Conservation (phyloP, 2,113 vertebrate species). For the Diphyllodes magnificus region DNA sequence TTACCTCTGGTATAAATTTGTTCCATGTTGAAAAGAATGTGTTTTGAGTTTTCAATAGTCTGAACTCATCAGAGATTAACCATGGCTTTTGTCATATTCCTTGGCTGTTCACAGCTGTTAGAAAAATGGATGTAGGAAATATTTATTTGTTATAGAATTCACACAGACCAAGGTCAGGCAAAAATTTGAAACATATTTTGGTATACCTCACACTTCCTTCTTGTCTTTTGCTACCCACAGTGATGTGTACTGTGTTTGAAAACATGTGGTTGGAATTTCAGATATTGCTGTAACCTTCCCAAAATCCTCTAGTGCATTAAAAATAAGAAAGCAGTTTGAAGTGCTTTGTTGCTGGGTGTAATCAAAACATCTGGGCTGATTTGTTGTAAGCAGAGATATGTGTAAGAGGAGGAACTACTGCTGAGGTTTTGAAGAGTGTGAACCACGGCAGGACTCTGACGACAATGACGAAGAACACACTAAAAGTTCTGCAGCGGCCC, state of each 20-base stretch:
- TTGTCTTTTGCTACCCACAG: neutral
- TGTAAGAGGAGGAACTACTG: neutral
- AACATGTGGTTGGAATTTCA: neutral
- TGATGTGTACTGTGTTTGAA: neutral
- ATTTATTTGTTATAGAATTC: neutral
- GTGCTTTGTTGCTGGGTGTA: neutral
- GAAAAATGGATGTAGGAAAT: neutral
- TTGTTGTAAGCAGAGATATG: neutral
- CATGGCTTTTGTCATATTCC: accelerated
- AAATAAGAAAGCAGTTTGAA: neutral
- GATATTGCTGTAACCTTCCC: neutral
- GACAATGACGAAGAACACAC: neutral
- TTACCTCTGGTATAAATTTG: neutral
- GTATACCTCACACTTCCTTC: neutral
- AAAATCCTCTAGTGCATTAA: neutral
- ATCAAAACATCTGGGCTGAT: neutral
- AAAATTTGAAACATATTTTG: neutral
- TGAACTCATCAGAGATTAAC: neutral
- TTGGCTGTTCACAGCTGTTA: neutral
- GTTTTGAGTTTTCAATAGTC: neutral
- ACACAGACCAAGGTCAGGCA: neutral
- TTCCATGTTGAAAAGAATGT: neutral
- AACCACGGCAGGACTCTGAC: neutral
- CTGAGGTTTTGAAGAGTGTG: neutral
- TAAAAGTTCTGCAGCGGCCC: neutral